Conservation (phyloP, 2,797 vertebrate genomes). For the Typhlichthys eigenmanni region DNA sequence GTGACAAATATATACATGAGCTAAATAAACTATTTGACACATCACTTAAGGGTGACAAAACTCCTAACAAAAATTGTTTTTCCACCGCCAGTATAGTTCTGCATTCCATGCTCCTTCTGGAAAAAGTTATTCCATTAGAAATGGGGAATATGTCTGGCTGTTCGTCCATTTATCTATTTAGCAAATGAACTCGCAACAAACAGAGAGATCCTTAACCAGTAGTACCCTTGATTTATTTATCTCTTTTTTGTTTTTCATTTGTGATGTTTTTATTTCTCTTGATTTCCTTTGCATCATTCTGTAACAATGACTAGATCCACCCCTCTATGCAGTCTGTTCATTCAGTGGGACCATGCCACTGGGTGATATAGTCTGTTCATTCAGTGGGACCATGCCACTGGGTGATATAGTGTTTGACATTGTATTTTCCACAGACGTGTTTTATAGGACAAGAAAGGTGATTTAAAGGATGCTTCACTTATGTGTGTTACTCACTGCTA, state of each 20-base stretch:
- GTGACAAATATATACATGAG: too few relatives aligned
- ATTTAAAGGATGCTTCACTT: too few relatives aligned
- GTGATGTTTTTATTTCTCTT: slow-evolving; percentile 3
- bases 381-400: background rate
- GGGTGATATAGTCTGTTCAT: background rate
- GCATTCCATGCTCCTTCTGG: too few relatives aligned
- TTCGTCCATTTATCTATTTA: slow-evolving; percentile 37
- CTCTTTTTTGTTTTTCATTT: background rate
- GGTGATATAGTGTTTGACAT: too few relatives aligned
- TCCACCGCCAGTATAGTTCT: too few relatives aligned
- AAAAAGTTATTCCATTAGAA: too few relatives aligned
- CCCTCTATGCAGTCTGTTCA: background rate
- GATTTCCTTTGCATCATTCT: background rate
- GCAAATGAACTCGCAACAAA: slow-evolving; percentile 43
- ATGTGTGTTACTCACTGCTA: too few relatives aligned
- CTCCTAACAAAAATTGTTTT: too few relatives aligned
- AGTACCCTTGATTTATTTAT: background rate
- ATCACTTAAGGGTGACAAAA: too few relatives aligned
- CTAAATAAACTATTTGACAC: too few relatives aligned
- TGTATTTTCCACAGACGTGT: too few relatives aligned
- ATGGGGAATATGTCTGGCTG: slow-evolving; percentile 12
- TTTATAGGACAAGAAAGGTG: too few relatives aligned
- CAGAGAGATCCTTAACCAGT: slow-evolving; percentile 43
- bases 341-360: background rate
- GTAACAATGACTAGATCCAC: background rate